Percentiles rank a stretch among this genome's conserved stretches.
phyloP scores from a whole-genome alignment of 2,113 vertebrate genomes.

The Tyto alba region DNA sequence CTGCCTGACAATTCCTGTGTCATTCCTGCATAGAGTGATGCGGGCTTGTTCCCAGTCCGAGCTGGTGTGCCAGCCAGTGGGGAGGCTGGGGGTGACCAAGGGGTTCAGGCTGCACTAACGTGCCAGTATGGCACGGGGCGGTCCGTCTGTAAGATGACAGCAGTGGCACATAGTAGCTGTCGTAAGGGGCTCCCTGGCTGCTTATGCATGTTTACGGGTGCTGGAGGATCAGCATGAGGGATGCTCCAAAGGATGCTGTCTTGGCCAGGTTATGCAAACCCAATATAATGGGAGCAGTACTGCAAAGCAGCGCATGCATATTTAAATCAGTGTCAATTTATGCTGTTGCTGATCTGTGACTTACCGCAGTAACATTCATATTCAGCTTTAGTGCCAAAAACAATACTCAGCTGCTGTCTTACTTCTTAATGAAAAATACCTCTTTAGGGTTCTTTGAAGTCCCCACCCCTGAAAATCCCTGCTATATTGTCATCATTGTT shows the following conservation, averaged over 20 bases:
- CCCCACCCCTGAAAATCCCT: conserved; percentile 8
- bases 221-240: not conserved
- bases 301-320: not conserved
- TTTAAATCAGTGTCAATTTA: not conserved
- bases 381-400: conserved; percentile 11
- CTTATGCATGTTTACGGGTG: not conserved
- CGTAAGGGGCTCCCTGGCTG: not conserved
- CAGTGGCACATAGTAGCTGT: accelerated
- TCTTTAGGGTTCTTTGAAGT: conserved; percentile 59
- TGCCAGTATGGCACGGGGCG: accelerated
- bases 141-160: accelerated
- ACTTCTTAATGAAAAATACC: conserved; percentile 57
- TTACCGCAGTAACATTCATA: conserved; percentile 5
- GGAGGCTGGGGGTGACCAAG: not conserved
- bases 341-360: not conserved
- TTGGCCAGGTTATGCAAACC: not conserved
- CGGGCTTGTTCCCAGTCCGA: accelerated
- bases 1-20: too few relatives aligned
- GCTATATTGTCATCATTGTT: conserved; percentile 44
- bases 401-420: conserved; percentile 37
- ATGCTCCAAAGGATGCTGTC: not conserved
- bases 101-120: not conserved
- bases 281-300: accelerated
- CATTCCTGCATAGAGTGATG: not conserved
- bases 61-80: not conserved